A percentile compares a stretch with the other conserved stretches of the same genome.
phyloP scores from a whole-genome alignment of 2,797 vertebrate species.

The Danio aesculapii region DNA sequence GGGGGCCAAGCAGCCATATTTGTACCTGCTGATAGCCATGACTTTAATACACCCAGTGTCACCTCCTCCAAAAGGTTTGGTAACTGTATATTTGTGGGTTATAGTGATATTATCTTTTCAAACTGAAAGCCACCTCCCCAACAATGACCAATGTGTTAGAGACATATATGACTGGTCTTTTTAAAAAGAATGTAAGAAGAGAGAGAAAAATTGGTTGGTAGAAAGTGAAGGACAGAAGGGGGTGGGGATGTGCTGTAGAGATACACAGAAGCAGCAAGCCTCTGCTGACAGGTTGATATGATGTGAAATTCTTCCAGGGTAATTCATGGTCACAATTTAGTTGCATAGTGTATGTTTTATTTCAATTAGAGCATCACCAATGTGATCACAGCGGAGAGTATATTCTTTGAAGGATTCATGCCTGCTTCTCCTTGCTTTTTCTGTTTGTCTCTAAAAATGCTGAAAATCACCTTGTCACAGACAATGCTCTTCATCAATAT shows the following conservation, averaged over 20 bases:
- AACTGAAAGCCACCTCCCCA: slow-evolving; percentile 31
- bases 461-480: slow-evolving; percentile 49
- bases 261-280: slow-evolving; percentile 10
- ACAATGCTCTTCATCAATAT: slow-evolving; percentile 53
- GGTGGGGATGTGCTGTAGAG: slow-evolving; percentile 4
- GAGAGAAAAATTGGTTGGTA: background rate
- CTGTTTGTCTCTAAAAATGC: slow-evolving; percentile 37
- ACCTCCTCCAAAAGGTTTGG: slow-evolving; percentile 11
- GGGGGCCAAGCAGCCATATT: slow-evolving; percentile 41
- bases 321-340: slow-evolving; percentile 41
- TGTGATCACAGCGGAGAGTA: slow-evolving; percentile 19
- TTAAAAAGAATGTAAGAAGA: slow-evolving; percentile 10
- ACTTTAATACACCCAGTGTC: slow-evolving; percentile 32
- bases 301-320: slow-evolving; percentile 47
- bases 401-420: slow-evolving; percentile 28
- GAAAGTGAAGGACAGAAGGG: slow-evolving; percentile 23
- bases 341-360: slow-evolving; percentile 26
- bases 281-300: slow-evolving; percentile 34
- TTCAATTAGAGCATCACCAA: slow-evolving; percentile 23
- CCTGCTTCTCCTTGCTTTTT: slow-evolving; percentile 30
- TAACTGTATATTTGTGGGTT: slow-evolving; percentile 8
- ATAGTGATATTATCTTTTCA: slow-evolving; percentile 19
- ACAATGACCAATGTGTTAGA: slow-evolving; percentile 21
- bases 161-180: slow-evolving; percentile 31
- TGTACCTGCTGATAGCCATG: slow-evolving; percentile 46